Conservation (phyloP, 2,797 vertebrate genomes). For the Poeciliopsis infans region DNA sequence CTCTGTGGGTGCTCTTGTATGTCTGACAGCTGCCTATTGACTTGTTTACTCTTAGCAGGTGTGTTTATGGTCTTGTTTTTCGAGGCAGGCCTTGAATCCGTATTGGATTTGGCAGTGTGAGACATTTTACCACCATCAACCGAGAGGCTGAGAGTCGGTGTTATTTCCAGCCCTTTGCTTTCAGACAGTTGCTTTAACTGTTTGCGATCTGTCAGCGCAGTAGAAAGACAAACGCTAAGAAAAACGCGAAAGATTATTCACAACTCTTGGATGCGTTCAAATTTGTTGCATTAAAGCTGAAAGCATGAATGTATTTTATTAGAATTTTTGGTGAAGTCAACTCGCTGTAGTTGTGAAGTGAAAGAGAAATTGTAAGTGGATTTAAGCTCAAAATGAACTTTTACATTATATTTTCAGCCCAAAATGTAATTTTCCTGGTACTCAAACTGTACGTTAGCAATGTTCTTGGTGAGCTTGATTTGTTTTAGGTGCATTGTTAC, state of each 20-base stretch:
- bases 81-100: conserved; percentile 21
- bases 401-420: neutral
- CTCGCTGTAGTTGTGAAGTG: neutral
- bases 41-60: conserved; percentile 55
- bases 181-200: conserved; percentile 35
- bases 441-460: neutral
- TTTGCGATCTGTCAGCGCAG: conserved; percentile 18
- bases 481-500: neutral
- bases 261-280: neutral
- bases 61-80: conserved; percentile 43
- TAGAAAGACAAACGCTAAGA: neutral
- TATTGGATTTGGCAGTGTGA: conserved; percentile 36
- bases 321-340: neutral
- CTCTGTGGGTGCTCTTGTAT: conserved; percentile 42
- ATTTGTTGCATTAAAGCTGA: neutral
- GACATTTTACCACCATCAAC: conserved; percentile 37
- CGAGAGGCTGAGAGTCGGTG: conserved; percentile 18
- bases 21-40: conserved; percentile 50
- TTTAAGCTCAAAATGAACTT: neutral
- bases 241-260: neutral
- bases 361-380: too few species aligned
- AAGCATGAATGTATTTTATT: neutral
- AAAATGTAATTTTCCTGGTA: neutral
- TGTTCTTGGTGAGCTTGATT: neutral
- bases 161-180: conserved; percentile 11